A percentile compares a stretch with the other conserved stretches of the same genome.
Evolutionary conservation across 2,888 invertebrate species (phyloP).

Genomic region (Plusia festucae): DNA sequence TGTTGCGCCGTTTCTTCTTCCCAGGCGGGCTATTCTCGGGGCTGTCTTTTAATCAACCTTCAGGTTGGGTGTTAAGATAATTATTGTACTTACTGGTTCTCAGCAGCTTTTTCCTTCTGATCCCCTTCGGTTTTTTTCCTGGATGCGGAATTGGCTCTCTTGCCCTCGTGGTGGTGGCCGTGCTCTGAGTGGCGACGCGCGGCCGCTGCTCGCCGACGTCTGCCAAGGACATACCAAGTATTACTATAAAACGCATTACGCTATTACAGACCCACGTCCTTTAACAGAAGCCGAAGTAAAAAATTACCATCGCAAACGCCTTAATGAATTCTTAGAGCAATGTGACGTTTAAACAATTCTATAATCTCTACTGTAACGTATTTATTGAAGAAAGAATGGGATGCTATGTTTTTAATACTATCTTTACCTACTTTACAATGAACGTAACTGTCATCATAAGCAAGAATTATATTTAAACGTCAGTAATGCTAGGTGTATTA

Average conservation of each 20-base stretch:
- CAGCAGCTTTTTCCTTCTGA: conserved; percentile 55
- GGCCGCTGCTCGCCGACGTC: conserved; percentile 69
- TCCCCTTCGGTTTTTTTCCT: conserved; percentile 61
- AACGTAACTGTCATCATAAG: too few species aligned
- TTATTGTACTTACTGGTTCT: conserved; percentile 41
- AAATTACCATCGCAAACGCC: background rate
- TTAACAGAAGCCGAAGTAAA: too few species aligned
- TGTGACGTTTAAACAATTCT: background rate
- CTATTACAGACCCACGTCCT: background rate
- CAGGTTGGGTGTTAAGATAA: too few species aligned
- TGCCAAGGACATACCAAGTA: conserved; percentile 31
- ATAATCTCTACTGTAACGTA: too few species aligned
- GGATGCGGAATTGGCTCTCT: conserved; percentile 22
- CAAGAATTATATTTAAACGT: too few species aligned
- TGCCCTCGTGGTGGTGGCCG: conserved; percentile 38
- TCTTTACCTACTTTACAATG: too few species aligned
- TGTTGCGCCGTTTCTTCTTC: too few species aligned
- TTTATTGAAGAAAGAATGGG: too few species aligned
- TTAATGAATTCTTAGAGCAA: background rate
- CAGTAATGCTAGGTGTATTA: too few species aligned
- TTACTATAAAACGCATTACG: background rate
- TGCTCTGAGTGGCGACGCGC: conserved; percentile 65
- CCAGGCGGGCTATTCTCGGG: too few species aligned
- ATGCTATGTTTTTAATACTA: too few species aligned
- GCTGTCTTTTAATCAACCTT: too few species aligned